Percentiles rank a stretch among this genome's conserved stretches.
Evolutionary conservation across 2,888 invertebrate species (phyloP).

Genomic region (Drosophila kokeensis): DNA sequence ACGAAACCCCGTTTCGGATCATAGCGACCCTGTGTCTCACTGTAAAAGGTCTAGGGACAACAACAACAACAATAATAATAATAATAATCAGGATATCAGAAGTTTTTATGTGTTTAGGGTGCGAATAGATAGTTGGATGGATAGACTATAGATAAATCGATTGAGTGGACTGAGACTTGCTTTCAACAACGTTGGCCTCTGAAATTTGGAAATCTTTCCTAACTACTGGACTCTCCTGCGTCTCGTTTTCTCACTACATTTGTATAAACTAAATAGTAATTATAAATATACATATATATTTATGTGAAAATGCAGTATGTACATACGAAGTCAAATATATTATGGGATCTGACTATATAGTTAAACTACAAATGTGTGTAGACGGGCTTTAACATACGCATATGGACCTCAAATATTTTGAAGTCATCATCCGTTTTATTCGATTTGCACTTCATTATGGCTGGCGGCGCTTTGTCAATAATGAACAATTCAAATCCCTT

Average conservation of each 20-base stretch:
- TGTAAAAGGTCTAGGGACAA: conserved; percentile 77
- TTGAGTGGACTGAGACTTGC: conserved; percentile 11
- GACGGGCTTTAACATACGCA: conserved; percentile 29
- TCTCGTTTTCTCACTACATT: not conserved
- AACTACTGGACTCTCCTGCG: not conserved
- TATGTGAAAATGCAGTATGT: conserved; percentile 34
- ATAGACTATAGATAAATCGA: not conserved
- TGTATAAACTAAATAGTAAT: conserved; percentile 9
- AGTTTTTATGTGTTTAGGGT: not conserved
- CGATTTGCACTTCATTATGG: conserved; percentile 51
- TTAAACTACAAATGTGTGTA: conserved; percentile 16
- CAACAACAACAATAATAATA: conserved; percentile 13
- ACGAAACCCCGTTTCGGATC: conserved; percentile 83
- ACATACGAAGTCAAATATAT: conserved; percentile 33
- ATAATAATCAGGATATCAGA: conserved; percentile 6
- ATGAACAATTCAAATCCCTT: conserved; percentile 70
- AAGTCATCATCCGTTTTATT: too few species aligned
- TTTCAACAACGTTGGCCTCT: not conserved
- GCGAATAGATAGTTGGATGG: conserved; percentile 9
- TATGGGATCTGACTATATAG: not conserved
- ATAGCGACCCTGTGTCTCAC: conserved; percentile 79
- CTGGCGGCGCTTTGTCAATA: conserved; percentile 53
- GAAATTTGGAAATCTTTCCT: not conserved
- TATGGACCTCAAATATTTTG: not conserved
- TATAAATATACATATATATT: conserved; percentile 3